Conservation (phyloP, 1,140 invertebrate genomes). For the Grapholita molesta region DNA sequence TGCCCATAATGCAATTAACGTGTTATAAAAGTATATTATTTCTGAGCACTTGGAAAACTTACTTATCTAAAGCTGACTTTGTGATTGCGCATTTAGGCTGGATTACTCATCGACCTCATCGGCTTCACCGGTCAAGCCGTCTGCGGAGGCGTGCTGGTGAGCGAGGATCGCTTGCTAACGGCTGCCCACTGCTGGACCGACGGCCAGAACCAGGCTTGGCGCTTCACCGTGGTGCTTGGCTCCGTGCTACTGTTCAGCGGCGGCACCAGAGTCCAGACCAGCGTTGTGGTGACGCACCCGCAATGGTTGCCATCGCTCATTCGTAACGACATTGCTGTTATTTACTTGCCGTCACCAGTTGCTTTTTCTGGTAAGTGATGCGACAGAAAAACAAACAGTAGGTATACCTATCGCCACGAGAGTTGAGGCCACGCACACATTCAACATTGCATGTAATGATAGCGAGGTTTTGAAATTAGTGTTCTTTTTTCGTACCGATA, state of each 20-base stretch:
- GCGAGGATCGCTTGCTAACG: slow-evolving; percentile 30
- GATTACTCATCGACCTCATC: slow-evolving; percentile 37
- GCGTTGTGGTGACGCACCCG: slow-evolving; percentile 32
- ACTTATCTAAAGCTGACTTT: background rate
- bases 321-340: slow-evolving; percentile 63
- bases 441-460: too few species aligned
- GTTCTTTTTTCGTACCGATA: too few species aligned
- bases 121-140: slow-evolving; percentile 28
- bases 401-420: too few species aligned
- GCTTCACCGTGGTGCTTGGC: slow-evolving; percentile 40
- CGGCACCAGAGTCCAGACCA: slow-evolving; percentile 32
- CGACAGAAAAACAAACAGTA: too few species aligned
- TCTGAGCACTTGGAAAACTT: too few species aligned
- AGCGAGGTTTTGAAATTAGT: too few species aligned
- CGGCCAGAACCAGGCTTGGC: slow-evolving; percentile 34
- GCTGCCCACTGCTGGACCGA: slow-evolving; percentile 53
- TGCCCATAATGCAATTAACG: too few species aligned
- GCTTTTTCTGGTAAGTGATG: slow-evolving; percentile 21
- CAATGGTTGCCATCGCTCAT: slow-evolving; percentile 31
- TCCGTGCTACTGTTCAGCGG: slow-evolving; percentile 37
- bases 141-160: slow-evolving; percentile 43
- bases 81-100: slow-evolving; percentile 30
- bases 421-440: too few species aligned
- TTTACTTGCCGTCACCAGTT: slow-evolving; percentile 47
- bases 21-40: too few species aligned